Evolutionary conservation across 2,113 vertebrate species (phyloP), one percentile per base, ranked within the genome.

Genomic region (Takifugu bimaculatus): DNA sequence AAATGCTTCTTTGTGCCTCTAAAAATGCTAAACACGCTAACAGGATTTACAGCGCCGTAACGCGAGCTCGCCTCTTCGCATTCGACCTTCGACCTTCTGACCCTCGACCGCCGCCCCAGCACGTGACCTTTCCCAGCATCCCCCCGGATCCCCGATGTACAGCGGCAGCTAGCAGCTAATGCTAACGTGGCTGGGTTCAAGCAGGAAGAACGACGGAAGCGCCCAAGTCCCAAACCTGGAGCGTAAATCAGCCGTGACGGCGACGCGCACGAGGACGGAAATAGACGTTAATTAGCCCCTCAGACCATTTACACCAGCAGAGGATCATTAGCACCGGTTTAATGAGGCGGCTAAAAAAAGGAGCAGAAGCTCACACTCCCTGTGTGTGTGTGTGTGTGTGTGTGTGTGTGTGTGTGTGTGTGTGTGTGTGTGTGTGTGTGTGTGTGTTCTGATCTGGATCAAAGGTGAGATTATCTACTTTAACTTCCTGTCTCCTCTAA

Each of bases 301-400:
- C 77, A 43, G 73, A 77, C 68, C 81, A 78, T 82, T 86, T 77
- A 80, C 84, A 80, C 68, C 20, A 65, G 42, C 77, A 64, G 43
- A 49, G 68, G 77, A 71, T 79, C 79, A 75, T 84, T 79, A 82
- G 75, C 81, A 61, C 25, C 42, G 5, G 25, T 77, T 80, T 82
- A 79, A 84, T 74, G 81, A 82, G 79, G 50, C 28, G 57, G 62
- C 65, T 84, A 79, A 80, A 82, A 77, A 82, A 80, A 86, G 79
- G 80, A 78, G 57, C 59, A 53, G 35, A 61, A 53, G 60, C 52
- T 75, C 65, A 69, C 74, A 54, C 60, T 50, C n/a, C 0, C 2
- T 54, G 53, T 49, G 72, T 69, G 78, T 50, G 54, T 4, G 45
- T 6, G 42, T 57, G 48, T 1, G 12, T 29, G 35, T 27, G 35